phyloP scores from a whole-genome alignment of 1,140 invertebrate genomes.

The Fopius arisanus region DNA sequence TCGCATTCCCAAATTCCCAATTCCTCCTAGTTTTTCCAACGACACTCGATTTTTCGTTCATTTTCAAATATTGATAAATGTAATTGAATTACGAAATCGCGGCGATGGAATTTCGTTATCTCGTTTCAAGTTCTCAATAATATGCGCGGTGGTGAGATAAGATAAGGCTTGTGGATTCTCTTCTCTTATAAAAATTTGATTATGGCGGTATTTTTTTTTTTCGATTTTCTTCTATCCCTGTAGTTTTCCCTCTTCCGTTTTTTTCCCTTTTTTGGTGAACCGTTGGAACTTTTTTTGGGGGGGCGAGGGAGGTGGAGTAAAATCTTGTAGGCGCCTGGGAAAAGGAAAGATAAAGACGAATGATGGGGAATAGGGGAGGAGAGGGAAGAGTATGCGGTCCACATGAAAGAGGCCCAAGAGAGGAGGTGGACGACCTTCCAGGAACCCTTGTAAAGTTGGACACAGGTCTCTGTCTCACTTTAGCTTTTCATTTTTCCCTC shows the following conservation, averaged over 20 bases:
- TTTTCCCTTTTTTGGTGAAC: not conserved
- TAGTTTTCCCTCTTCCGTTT: not conserved
- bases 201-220: not conserved
- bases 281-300: conserved; percentile 5
- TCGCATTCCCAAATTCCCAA: too few relatives aligned
- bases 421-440: conserved; percentile 61
- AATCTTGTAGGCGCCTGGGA: conserved; percentile 36
- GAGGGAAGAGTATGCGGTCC: conserved; percentile 47
- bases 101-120: conserved; percentile 16
- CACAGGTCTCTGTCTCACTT: conserved; percentile 42
- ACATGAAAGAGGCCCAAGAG: conserved; percentile 61
- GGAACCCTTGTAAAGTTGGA: conserved; percentile 63
- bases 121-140: conserved; percentile 31
- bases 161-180: conserved; percentile 1
- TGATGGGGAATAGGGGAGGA: conserved; percentile 12
- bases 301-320: conserved; percentile 15
- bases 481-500: conserved; percentile 30
- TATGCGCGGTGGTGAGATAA: conserved; percentile 15
- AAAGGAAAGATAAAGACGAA: conserved; percentile 35
- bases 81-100: conserved; percentile 5
- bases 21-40: too few relatives aligned
- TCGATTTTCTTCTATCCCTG: not conserved
- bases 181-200: conserved; percentile 9
- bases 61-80: not conserved
- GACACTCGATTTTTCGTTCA: too few relatives aligned